phyloP scores from a whole-genome alignment of 2,888 invertebrate genomes.

The Dasypolia templi region DNA sequence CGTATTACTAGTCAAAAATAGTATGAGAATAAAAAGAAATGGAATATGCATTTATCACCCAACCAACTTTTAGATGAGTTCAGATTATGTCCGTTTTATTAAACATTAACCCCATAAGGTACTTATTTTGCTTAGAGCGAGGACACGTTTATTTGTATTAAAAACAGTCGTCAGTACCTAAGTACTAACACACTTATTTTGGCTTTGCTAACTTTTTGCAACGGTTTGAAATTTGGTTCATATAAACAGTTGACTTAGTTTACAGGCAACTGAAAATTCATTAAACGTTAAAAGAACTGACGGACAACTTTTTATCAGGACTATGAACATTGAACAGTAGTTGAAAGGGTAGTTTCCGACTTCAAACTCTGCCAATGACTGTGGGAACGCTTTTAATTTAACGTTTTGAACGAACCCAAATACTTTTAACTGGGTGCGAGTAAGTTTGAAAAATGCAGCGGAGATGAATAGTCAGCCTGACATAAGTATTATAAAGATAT shows the following conservation, averaged over 20 bases:
- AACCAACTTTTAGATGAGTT: neutral
- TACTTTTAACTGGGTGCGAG: neutral
- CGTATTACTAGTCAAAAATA: neutral
- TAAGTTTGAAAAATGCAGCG: neutral
- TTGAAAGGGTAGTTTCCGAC: constrained; percentile 11
- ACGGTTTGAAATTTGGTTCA: neutral
- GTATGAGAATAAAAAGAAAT: too few relatives aligned
- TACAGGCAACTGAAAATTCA: constrained; percentile 9
- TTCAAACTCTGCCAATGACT: neutral
- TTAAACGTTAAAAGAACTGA: constrained; percentile 14
- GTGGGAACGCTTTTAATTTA: constrained; percentile 7
- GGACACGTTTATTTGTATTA: neutral
- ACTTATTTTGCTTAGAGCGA: neutral
- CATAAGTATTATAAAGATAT: neutral
- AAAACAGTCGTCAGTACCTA: too few relatives aligned
- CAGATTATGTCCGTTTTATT: neutral
- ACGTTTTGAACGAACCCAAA: constrained; percentile 8
- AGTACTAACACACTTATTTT: neutral
- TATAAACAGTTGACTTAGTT: neutral
- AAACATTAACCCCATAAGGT: neutral
- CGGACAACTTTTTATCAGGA: constrained; percentile 23
- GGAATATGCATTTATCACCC: neutral
- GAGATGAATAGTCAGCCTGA: neutral
- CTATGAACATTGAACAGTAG: constrained; percentile 2
- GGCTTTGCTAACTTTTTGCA: neutral